Base-by-base conservation (phyloP, 2,888 invertebrate species). In the Cheilosia vernalis region DNA sequence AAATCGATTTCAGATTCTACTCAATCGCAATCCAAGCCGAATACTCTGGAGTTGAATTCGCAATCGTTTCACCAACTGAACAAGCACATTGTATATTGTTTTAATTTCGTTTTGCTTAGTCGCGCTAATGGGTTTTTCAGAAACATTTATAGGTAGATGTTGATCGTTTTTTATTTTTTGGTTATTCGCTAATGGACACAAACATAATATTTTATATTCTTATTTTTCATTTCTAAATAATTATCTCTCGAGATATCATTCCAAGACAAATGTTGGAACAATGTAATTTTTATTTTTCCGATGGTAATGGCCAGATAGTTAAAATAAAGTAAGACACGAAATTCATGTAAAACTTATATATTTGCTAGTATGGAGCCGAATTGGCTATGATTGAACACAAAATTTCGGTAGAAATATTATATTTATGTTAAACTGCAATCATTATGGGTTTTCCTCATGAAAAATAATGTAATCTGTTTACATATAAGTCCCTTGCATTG, bases 181-280 rank as follows among this genome's bases (percentile, higher is more conserved):
- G 37, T 56, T 61, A 27, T 24, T 27, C 24, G 30, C 7, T 17
- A 44, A 17, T 7, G 27, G 60, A 51, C 13, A n/a, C 2, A 42
- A n/a, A 33, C 60, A 74, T 21, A 47, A 60, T 49, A 24, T 49
- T 58, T 19, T 67, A 42, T 63, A 69, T 13, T 40, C 67, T 4
- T 70, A 72, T 53, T 63, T 55, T 19, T 44, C 4, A 24, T 79
- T 53, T 42, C 64, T 56, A 47, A 17, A 64, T 30, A 27, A 40
- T 82, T 82, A 83, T 79, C 69, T 61, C 53, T 42, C 33, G 74
- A 47, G 51, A 60, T 80, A 84, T 84, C 84, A 84, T 84, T 84
- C 84, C 84, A 84, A 84, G 42, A 64, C 27, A 69, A 55, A 66
- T 53, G 44, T 74, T 84, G 79, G 74, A 80, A 58, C 63, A 67